A percentile compares a stretch with the other conserved stretches of the same genome.
Evolutionary conservation across 2,113 vertebrate species (phyloP).

Genomic region (Psittacula cyanocephala): DNA sequence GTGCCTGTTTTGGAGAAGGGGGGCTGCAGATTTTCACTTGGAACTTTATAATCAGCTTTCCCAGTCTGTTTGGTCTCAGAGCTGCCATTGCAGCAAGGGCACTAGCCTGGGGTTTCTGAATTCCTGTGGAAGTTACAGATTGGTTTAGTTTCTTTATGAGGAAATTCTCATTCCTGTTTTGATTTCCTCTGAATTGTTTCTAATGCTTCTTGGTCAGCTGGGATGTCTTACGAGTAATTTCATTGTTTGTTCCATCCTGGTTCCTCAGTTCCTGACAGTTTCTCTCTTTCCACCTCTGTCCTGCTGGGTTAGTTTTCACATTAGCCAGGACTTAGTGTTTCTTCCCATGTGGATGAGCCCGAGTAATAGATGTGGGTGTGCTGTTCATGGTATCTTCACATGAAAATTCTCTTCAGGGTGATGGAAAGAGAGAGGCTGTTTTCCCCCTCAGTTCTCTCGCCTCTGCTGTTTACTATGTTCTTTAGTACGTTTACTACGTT

Average conservation of each 20-base stretch:
- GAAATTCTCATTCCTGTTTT: background rate
- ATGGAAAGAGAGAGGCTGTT: background rate
- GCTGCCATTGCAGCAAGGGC: background rate
- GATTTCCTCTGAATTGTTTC: background rate
- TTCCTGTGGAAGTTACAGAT: background rate
- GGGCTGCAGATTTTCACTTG: background rate
- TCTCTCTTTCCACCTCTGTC: background rate
- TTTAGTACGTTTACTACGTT: too few species aligned
- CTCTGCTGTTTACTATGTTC: background rate
- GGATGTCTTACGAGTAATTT: background rate
- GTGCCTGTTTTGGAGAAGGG: rapidly evolving
- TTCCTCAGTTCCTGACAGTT: background rate
- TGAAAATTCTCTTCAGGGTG: background rate
- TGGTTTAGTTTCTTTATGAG: background rate
- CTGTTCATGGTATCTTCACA: background rate
- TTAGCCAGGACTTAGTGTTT: background rate
- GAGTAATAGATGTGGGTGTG: background rate
- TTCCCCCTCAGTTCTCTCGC: background rate
- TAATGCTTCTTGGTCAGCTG: background rate
- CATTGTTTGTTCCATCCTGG: rapidly evolving
- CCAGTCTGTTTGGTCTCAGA: background rate
- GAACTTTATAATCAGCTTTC: background rate
- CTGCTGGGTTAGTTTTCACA: background rate
- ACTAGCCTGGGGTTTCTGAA: background rate
- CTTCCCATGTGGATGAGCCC: background rate